Evolutionary conservation across 1,140 invertebrate genomes (phyloP).

Genomic region (Drosophila littoralis): DNA sequence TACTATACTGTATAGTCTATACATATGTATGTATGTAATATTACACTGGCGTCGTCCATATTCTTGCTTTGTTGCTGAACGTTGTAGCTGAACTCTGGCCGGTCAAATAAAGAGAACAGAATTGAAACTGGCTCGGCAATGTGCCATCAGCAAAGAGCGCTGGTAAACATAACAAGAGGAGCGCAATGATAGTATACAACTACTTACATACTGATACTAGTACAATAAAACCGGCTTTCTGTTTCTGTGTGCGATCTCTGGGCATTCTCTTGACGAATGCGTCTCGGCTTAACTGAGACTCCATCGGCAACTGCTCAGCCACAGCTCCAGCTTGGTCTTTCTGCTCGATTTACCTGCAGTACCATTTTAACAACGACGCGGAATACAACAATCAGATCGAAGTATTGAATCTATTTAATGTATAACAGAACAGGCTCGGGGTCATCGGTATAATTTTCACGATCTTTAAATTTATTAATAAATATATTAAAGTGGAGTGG

Average conservation of each 20-base stretch:
- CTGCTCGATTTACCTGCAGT: slow-evolving; percentile 79
- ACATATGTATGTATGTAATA: not conserved
- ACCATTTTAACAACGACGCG: slow-evolving; percentile 68
- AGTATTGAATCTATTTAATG: slow-evolving; percentile 17
- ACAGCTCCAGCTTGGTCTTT: slow-evolving; percentile 55
- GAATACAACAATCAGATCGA: slow-evolving; percentile 58
- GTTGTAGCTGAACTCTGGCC: slow-evolving; percentile 5
- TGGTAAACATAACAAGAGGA: slow-evolving; percentile 26
- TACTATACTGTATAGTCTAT: no score
- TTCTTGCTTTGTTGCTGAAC: not conserved
- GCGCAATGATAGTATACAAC: slow-evolving; percentile 10
- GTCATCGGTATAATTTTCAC: slow-evolving; percentile 20
- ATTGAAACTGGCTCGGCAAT: slow-evolving; percentile 24
- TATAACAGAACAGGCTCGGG: slow-evolving; percentile 27
- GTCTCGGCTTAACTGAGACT: slow-evolving; percentile 59
- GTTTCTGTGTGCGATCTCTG: slow-evolving; percentile 27
- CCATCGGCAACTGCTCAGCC: slow-evolving; percentile 30
- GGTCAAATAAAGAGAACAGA: slow-evolving; percentile 33
- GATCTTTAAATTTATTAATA: slow-evolving; percentile 27
- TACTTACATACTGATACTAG: slow-evolving; percentile 2
- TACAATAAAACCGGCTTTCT: slow-evolving; percentile 64
- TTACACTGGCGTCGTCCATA: not conserved
- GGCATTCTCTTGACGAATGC: slow-evolving; percentile 35
- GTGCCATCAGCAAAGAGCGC: slow-evolving; percentile 30
- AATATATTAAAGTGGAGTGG: slow-evolving; percentile 17